phyloP scores from a whole-genome alignment of 2,888 invertebrate genomes.

The Dryadula phaetusa region DNA sequence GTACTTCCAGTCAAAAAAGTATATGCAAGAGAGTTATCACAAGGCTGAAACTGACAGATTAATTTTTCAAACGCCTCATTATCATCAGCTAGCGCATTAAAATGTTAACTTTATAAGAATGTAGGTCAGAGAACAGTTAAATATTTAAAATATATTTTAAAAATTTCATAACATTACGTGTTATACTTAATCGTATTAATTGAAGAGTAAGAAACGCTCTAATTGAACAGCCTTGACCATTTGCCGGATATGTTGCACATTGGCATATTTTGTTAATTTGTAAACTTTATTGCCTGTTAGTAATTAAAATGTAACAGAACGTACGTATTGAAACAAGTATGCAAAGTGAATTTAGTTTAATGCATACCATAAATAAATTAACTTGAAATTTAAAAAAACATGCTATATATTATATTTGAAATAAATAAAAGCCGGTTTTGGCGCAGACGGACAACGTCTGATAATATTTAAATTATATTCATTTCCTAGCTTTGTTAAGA shows the following conservation, averaged over 20 bases:
- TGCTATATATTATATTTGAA: too few relatives aligned
- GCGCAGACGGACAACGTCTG: too few relatives aligned
- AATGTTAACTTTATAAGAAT: slow-evolving; percentile 6
- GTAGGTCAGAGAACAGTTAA: slow-evolving; percentile 23
- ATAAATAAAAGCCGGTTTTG: too few relatives aligned
- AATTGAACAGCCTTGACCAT: slow-evolving; percentile 32
- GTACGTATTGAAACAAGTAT: not conserved
- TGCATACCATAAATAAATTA: not conserved
- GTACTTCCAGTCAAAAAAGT: not conserved
- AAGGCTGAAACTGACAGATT: not conserved
- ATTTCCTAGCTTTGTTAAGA: too few relatives aligned
- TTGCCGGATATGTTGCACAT: slow-evolving; percentile 10
- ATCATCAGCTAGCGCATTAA: slow-evolving; percentile 2
- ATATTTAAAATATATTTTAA: slow-evolving; percentile 17
- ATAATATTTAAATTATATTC: too few relatives aligned
- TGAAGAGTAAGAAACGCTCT: slow-evolving; percentile 37
- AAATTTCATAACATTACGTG: slow-evolving; percentile 22
- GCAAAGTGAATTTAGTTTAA: not conserved
- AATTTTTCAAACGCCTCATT: not conserved
- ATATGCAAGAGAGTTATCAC: not conserved
- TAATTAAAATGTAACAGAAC: slow-evolving; percentile 15
- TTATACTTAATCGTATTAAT: slow-evolving; percentile 32
- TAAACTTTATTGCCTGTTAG: not conserved
- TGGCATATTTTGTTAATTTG: slow-evolving; percentile 1
- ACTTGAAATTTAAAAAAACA: too few relatives aligned